Conservation (phyloP, 2,888 invertebrate species). For the Dinocampus coccinellae region DNA sequence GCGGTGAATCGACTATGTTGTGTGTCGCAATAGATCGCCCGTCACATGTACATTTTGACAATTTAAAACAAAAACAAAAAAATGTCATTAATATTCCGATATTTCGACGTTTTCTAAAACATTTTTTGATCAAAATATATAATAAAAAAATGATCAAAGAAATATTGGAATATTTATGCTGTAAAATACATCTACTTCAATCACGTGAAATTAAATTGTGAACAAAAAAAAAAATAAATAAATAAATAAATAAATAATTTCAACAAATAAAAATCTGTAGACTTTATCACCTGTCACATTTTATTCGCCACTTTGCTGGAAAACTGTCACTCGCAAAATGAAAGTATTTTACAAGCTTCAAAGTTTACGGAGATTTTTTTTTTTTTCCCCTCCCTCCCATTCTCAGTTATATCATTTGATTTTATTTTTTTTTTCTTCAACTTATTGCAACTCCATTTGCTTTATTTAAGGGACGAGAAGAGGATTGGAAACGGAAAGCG, state of each 20-base stretch:
- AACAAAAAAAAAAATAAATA: not conserved
- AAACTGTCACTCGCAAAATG: not conserved
- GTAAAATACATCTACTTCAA: not conserved
- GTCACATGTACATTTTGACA: slow-evolving; percentile 11
- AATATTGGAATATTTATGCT: not conserved
- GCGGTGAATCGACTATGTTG: slow-evolving; percentile 13
- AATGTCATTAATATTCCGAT: slow-evolving; percentile 43
- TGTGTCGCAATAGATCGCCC: slow-evolving; percentile 12
- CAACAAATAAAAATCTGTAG: not conserved
- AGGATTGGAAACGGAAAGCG: slow-evolving; percentile 21
- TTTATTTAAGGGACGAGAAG: not conserved
- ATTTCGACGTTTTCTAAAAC: not conserved
- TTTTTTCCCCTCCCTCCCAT: not conserved
- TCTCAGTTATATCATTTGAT: not conserved
- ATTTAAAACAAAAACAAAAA: slow-evolving; percentile 41
- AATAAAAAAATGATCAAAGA: not conserved
- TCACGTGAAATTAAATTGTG: not conserved
- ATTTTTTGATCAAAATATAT: not conserved
- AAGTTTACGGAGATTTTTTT: not conserved
- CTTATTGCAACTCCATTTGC: not conserved
- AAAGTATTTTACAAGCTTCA: not conserved
- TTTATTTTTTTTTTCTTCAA: not conserved
- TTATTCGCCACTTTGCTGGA: not conserved
- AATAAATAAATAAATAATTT: not conserved
- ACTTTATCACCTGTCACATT: not conserved